These are phyloP conservation scores for Baccha elongata DNA, from an alignment of 2,888 invertebrate species.

Conservation along the genomic window DNA sequence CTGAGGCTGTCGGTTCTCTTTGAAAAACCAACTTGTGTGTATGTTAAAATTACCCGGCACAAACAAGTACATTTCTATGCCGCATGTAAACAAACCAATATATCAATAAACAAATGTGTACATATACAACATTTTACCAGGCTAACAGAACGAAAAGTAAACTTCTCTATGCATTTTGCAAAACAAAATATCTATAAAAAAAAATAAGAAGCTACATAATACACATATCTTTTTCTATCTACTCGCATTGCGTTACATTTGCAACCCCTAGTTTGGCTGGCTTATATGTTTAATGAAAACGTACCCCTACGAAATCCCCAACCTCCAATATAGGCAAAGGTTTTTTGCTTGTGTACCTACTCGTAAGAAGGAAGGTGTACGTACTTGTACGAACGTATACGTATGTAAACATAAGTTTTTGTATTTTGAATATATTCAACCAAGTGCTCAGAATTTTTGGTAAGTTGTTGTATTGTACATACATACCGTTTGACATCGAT, in stretches of 20 bases:
- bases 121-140: constrained; percentile 62
- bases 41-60: background rate
- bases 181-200: constrained; percentile 32
- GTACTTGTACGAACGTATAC: background rate
- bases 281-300: constrained; percentile 25
- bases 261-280: constrained; percentile 58
- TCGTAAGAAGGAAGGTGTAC: constrained; percentile 10
- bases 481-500: background rate
- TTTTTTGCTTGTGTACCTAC: background rate
- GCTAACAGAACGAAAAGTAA: constrained; percentile 47
- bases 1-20: background rate
- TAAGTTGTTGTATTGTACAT: constrained; percentile 20
- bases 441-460: constrained; percentile 67
- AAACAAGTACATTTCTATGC: constrained; percentile 2
- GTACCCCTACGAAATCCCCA: constrained; percentile 2
- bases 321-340: background rate
- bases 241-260: constrained; percentile 2
- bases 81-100: constrained; percentile 32
- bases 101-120: constrained; percentile 49
- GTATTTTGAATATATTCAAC: constrained; percentile 62
- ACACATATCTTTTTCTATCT: constrained; percentile 3
- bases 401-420: constrained; percentile 52
- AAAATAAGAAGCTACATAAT: background rate
- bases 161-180: constrained; percentile 16
- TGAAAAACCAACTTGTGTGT: background rate